Conservation (phyloP, 2,888 invertebrate genomes). For the Pyrrhia umbra region DNA sequence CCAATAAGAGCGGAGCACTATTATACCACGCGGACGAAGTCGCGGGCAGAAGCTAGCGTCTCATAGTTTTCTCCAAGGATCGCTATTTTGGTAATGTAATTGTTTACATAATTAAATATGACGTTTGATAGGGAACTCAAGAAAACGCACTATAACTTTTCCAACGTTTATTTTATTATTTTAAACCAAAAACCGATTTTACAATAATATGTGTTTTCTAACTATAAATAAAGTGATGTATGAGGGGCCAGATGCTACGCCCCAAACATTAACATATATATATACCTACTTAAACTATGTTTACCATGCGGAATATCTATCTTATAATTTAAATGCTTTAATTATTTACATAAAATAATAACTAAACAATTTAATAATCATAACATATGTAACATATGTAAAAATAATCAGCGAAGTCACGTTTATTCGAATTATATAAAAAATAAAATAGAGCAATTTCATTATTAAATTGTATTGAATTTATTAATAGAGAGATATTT, state of each 20-base stretch:
- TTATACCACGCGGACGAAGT: too few species aligned
- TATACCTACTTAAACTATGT: slow-evolving; percentile 62
- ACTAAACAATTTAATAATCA: slow-evolving; percentile 61
- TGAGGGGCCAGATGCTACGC: slow-evolving; percentile 40
- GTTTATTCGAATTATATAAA: slow-evolving; percentile 19
- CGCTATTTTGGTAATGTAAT: too few species aligned
- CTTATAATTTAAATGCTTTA: slow-evolving; percentile 72
- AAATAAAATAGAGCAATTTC: not conserved
- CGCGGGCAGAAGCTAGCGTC: too few species aligned
- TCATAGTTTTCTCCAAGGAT: too few species aligned
- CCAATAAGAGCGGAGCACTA: too few species aligned
- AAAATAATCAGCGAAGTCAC: slow-evolving; percentile 36
- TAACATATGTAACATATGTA: slow-evolving; percentile 52
- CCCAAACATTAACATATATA: slow-evolving; percentile 47
- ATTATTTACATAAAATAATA: slow-evolving; percentile 66
- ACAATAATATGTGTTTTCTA: slow-evolving; percentile 64
- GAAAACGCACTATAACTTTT: slow-evolving; percentile 36
- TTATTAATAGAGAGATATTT: slow-evolving; percentile 27
- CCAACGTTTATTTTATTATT: slow-evolving; percentile 67
- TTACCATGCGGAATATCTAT: slow-evolving; percentile 65
- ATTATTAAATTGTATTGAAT: slow-evolving; percentile 10
- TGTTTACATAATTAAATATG: too few species aligned
- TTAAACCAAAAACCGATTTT: slow-evolving; percentile 70
- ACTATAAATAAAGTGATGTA: slow-evolving; percentile 64
- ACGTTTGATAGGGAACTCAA: too few species aligned